phyloP scores from a whole-genome alignment of 2,797 vertebrate species.

The Lutjanus argentimaculatus region DNA sequence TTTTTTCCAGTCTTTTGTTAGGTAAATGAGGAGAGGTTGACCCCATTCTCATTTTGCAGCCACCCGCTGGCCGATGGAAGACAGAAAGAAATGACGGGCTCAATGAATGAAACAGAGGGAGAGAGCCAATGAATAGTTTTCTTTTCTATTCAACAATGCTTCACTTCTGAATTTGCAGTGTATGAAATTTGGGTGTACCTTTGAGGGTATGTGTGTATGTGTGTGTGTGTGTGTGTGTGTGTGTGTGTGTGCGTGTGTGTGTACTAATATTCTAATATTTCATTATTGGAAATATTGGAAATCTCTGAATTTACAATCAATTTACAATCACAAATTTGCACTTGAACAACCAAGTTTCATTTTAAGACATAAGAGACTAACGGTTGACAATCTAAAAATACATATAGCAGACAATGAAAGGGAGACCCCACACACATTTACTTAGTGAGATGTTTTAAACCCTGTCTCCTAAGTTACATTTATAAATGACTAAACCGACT shows the following conservation, averaged over 20 bases:
- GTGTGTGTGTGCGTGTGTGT: too few species aligned
- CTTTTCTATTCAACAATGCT: constrained; percentile 38
- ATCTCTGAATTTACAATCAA: not conserved
- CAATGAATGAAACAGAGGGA: constrained; percentile 61
- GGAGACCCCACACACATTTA: not conserved
- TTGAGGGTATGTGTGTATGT: constrained; percentile 7
- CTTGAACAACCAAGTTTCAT: not conserved
- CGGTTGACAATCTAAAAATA: not conserved
- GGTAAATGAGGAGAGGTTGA: constrained; percentile 77
- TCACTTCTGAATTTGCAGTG: constrained; percentile 47
- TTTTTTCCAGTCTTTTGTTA: constrained; percentile 74
- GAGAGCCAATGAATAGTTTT: constrained; percentile 51
- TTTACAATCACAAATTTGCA: not conserved
- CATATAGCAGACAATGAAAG: not conserved
- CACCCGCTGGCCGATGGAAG: constrained; percentile 66
- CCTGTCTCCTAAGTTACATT: not conserved
- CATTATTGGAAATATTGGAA: not conserved
- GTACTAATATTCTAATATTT: not conserved
- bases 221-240: not conserved
- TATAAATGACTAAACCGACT: not conserved
- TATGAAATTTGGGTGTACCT: constrained; percentile 40
- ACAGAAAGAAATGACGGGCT: constrained; percentile 64
- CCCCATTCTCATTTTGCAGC: constrained; percentile 75
- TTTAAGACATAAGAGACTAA: not conserved
- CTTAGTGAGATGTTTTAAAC: not conserved